These are phyloP conservation scores for Oreochromis spilurus DNA, from an alignment of 2,113 vertebrate genomes.

Conservation along the genomic window DNA sequence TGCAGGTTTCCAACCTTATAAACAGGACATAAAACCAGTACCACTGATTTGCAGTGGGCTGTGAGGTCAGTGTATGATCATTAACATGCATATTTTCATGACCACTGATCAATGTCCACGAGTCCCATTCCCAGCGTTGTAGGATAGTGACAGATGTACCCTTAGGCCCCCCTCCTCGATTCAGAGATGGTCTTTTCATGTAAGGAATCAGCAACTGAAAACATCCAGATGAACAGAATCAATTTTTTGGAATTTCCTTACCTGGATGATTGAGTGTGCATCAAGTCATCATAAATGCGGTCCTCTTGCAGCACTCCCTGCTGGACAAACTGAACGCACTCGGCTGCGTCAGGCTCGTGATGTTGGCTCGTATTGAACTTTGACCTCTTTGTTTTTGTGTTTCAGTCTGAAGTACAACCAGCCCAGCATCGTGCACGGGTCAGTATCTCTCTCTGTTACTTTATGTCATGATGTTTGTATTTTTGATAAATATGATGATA, in stretches of 20 bases:
- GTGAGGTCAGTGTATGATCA: not conserved
- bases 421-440: slow-evolving; percentile 29
- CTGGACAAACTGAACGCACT: not conserved
- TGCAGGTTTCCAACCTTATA: not conserved
- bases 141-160: not conserved
- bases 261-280: not conserved
- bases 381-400: not conserved
- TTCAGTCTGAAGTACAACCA: slow-evolving; percentile 38
- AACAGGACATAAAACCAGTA: not conserved
- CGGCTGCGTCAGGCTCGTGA: not conserved
- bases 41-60: not conserved
- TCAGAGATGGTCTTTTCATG: not conserved
- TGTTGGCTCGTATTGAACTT: not conserved
- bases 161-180: not conserved
- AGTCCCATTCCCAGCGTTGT: not conserved
- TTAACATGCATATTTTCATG: not conserved
- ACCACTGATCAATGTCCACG: not conserved
- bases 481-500: no score
- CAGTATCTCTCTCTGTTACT: not conserved
- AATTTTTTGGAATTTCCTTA: not conserved
- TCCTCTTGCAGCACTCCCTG: not conserved
- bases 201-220: not conserved
- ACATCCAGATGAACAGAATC: not conserved
- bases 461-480: not conserved
- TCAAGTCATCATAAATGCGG: not conserved